phyloP scores from a whole-genome alignment of 1,140 invertebrate genomes.

The Heliconius hermathena region DNA sequence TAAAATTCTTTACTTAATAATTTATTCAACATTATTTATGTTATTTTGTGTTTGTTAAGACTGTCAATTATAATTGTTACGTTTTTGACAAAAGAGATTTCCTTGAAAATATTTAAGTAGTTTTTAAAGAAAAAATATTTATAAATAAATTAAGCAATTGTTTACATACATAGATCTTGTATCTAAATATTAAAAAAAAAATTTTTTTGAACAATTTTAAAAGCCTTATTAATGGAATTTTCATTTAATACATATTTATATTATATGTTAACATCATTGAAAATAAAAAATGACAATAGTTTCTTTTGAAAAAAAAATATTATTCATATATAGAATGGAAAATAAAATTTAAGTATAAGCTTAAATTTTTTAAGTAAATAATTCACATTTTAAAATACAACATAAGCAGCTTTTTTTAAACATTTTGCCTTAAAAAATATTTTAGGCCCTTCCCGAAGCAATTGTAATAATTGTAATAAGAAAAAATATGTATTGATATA shows the following conservation, averaged over 20 bases:
- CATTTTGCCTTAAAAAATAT: too few species aligned
- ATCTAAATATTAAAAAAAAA: neutral
- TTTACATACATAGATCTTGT: too few species aligned
- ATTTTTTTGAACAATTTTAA: neutral
- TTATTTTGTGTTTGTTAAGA: neutral
- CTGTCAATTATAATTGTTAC: neutral
- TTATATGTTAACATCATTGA: neutral
- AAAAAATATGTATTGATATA: conserved; percentile 5
- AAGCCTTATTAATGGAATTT: neutral
- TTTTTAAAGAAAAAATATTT: neutral
- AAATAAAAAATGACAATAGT: neutral
- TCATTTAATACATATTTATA: neutral
- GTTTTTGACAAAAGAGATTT: neutral
- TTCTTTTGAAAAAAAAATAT: neutral
- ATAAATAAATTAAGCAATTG: neutral
- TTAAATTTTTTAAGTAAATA: too few species aligned
- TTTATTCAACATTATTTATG: neutral
- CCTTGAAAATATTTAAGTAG: neutral
- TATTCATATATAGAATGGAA: neutral
- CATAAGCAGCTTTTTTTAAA: too few species aligned
- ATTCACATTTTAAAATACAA: too few species aligned
- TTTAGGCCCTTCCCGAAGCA: too few species aligned
- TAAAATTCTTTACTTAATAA: neutral
- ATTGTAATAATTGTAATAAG: neutral
- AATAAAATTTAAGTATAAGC: neutral